Evolutionary conservation across 2,113 vertebrate species (phyloP), one percentile per base, ranked within the genome.

Genomic region (Aptenodytes patagonicus): DNA sequence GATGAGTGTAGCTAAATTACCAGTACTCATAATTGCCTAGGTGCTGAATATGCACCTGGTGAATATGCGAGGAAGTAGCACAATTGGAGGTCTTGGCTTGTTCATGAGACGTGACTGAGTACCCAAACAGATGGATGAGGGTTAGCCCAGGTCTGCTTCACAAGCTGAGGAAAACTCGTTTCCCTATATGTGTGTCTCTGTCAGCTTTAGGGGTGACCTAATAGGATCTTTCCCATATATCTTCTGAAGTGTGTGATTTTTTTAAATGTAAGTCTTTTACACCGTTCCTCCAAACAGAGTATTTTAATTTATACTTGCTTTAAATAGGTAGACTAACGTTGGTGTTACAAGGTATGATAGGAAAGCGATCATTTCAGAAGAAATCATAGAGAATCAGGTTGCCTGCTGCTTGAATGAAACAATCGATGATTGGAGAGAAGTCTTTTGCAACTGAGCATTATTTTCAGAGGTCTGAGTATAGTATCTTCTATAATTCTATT

Each of bases 401-500:
- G 19, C 62, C 61, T 84, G 60, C 75, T 90, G 47, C 87, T 96
- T 93, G 52, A 83, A 84, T 90, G 81, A 91, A 97, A 91, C 80
- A 79, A 86, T 90, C 89, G 66, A 61, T 92, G 15, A 6, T 38
- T 94, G 82, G 58, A 79, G 46, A 64, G 69, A 76, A 95, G 68
- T 64, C 80, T 95, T 69, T 85, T 84, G 72, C 78, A 82, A 31
- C 29, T 32, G 80, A 92, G 87, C 78, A 83, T 96, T 97, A 76
- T 95, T 98, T 98, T 95, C 92, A 85, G 80, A 95, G 78, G 73
- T 47, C 44, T 66, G 49, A 80, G 24, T 81, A 60, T 87, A 97
- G 72, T 91, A 93, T 85, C 87, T 98, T 98, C 96, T 96, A 89
- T 95, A 96, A 90, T 96, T 94, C 90, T 87, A 4, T 90, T 91